Percentiles rank a stretch among this genome's conserved stretches.
Evolutionary conservation across 2,797 vertebrate species (phyloP).

Genomic region (Gallirallus australis): DNA sequence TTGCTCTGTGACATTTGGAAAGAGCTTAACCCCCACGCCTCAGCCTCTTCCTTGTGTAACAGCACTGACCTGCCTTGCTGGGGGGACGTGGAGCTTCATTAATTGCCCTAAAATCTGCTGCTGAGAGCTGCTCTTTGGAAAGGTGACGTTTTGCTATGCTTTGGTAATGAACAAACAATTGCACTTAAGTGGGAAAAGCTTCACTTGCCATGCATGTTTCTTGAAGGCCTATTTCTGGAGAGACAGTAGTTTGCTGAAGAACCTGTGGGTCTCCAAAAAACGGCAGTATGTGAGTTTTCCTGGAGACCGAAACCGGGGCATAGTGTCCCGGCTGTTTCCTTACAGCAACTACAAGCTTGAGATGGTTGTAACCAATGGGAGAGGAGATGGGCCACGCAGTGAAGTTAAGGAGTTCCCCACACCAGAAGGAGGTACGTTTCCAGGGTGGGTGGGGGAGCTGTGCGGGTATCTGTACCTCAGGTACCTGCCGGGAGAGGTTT

Average conservation of each 20-base stretch:
- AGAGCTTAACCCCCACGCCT: not conserved
- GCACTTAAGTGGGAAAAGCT: not conserved
- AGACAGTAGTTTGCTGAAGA: constrained; percentile 91
- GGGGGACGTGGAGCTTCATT: not conserved
- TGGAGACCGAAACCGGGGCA: constrained; percentile 82
- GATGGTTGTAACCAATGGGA: constrained; percentile 93
- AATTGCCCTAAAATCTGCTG: not conserved
- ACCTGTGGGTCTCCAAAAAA: constrained; percentile 88
- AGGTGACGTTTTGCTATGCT: not conserved
- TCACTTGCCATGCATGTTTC: constrained; percentile 77
- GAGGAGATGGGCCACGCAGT: constrained; percentile 89
- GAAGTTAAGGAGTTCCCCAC: constrained; percentile 90
- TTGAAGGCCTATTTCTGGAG: constrained; percentile 94
- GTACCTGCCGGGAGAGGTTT: not conserved
- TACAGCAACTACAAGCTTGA: constrained; percentile 95
- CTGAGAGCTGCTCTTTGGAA: not conserved
- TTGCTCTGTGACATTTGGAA: not conserved
- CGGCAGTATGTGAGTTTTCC: constrained; percentile 89
- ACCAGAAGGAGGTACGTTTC: constrained; percentile 91
- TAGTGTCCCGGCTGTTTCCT: constrained; percentile 89
- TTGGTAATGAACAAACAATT: not conserved
- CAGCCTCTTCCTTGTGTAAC: not conserved
- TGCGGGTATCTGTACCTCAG: not conserved
- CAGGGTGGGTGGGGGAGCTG: no score
- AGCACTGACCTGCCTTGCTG: not conserved